phyloP scores from a whole-genome alignment of 2,888 invertebrate genomes.

The Pherbina coryleti region DNA sequence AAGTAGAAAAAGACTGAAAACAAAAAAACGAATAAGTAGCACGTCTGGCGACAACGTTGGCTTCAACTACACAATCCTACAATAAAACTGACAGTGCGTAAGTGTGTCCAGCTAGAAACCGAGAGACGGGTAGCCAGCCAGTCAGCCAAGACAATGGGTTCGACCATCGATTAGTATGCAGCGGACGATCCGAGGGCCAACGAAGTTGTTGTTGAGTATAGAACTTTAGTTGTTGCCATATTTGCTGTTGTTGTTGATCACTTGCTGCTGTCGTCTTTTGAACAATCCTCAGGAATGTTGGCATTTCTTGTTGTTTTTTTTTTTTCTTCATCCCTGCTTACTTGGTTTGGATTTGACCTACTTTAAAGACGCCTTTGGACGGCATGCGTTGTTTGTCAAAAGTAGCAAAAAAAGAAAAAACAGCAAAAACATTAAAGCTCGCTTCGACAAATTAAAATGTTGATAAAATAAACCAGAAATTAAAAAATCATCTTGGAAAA shows the following conservation, averaged over 20 bases:
- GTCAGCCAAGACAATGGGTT: constrained; percentile 17
- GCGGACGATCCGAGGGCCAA: constrained; percentile 15
- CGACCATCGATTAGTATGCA: constrained; percentile 29
- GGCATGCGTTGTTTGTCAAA: not conserved
- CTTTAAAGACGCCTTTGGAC: constrained; percentile 14
- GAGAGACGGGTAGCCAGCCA: not conserved
- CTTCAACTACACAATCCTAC: not conserved
- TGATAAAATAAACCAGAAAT: not conserved
- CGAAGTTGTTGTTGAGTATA: constrained; percentile 3
- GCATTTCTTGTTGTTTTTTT: not conserved
- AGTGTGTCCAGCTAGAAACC: not conserved
- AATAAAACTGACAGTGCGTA: too few species aligned
- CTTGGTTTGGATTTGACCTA: constrained; percentile 28
- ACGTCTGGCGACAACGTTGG: not conserved
- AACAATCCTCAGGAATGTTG: constrained; percentile 25
- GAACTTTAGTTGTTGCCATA: constrained; percentile 10
- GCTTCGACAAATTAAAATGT: constrained; percentile 27
- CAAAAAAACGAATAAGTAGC: not conserved
- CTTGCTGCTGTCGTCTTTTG: not conserved
- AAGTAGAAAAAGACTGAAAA: not conserved
- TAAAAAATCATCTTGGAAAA: not conserved
- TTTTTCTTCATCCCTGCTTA: not conserved
- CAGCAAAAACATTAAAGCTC: not conserved
- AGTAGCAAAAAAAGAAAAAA: not conserved
- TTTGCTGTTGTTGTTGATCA: not conserved